Base-by-base conservation (phyloP, 2,113 vertebrate genomes). In the Micromys minutus region DNA sequence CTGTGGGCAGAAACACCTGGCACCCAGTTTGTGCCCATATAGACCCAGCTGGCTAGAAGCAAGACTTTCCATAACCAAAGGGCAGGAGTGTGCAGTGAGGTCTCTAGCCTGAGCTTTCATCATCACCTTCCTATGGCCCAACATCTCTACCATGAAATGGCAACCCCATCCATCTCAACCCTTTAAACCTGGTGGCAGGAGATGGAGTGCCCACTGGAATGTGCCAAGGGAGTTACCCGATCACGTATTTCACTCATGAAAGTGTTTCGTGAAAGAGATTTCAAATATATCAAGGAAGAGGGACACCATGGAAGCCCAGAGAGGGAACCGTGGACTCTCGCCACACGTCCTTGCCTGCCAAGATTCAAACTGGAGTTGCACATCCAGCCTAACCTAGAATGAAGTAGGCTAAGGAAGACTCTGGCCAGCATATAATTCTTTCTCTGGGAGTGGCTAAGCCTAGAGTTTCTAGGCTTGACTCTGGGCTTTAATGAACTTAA, bases 1-100 rank as follows among this genome's bases (percentile, higher is more conserved):
- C 91, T 94, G 86, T 61, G 74, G 29, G 29, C 36, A 83, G 61
- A 79, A 93, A 79, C 34, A 26, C 67, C 95, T 93, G 75, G 81
- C 85, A 81, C 74, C 79, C 6, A 3, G n/a, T 65, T 93, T 79
- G 36, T 59, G 65, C 93, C 88, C 92, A 55, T 94, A 45, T 52
- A 57, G 34, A 42, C 72, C 69, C 72, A 16, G 24, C 17, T 83
- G 80, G 94, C 79, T 55, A 79, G 61, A 90, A 90, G 87, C 57
- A 90, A 80, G 65, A 77, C 91, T 52, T 0, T 0, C 75, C 80
- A 67, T 50, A 31, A 67, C 76, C 76, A 45, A 96, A 91, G 52
- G 1, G 34, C 63, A 69, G 80, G 84, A 0, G 2, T 84, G 65
- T 93, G 31, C 74, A 29, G 13, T 52, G 7, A 3, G 65, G 45